phyloP scores from a whole-genome alignment of 2,113 vertebrate genomes.

The Clarias batrachus region DNA sequence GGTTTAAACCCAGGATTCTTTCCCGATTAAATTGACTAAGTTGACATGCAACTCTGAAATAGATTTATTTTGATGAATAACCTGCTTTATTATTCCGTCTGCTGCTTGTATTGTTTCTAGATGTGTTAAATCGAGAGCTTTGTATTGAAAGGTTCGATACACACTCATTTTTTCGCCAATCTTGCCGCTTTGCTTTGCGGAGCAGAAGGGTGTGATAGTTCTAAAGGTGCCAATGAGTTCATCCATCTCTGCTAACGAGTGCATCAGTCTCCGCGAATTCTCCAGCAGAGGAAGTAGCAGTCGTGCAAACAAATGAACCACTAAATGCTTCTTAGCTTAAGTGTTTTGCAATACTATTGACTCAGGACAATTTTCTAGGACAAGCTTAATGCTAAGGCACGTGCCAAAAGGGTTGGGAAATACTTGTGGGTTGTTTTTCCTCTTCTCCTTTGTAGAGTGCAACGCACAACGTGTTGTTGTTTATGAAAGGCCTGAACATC shows the following conservation, averaged over 20 bases:
- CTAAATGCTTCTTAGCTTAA: slow-evolving; percentile 28
- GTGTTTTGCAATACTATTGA: slow-evolving; percentile 36
- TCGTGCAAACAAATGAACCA: slow-evolving; percentile 28
- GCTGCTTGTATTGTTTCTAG: not conserved
- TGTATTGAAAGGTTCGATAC: not conserved
- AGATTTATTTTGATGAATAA: not conserved
- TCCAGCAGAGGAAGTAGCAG: slow-evolving; percentile 20
- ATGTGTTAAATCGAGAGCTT: not conserved
- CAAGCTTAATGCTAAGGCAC: not conserved
- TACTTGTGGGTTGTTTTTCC: not conserved
- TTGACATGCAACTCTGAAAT: not conserved
- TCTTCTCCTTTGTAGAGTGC: not conserved
- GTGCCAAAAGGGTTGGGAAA: slow-evolving; percentile 9
- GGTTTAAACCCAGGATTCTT: not conserved
- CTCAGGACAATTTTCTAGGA: not conserved
- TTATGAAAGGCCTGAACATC: slow-evolving; percentile 24
- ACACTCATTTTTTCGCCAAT: not conserved
- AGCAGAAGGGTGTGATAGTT: not conserved
- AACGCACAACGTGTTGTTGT: slow-evolving; percentile 20
- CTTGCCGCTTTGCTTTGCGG: not conserved
- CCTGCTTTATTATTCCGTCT: not conserved
- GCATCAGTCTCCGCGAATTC: slow-evolving; percentile 12
- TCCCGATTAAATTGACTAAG: not conserved
- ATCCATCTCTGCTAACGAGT: slow-evolving; percentile 33
- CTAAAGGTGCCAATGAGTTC: slow-evolving; percentile 21